phyloP scores from a whole-genome alignment of 2,113 vertebrate genomes.

The Grallaria varia region DNA sequence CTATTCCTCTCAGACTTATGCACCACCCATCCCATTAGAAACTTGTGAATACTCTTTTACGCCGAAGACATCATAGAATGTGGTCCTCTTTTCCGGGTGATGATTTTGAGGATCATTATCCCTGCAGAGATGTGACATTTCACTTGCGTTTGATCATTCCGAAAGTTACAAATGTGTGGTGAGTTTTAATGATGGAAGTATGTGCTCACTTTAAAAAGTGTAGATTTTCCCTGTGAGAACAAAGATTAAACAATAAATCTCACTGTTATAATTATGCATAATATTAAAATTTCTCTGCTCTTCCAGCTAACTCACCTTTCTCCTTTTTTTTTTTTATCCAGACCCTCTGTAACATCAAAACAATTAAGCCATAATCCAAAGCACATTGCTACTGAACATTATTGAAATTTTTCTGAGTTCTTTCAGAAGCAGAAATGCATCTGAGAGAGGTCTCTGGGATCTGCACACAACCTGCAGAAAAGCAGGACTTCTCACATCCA shows the following conservation, averaged over 20 bases:
- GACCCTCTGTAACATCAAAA: not conserved
- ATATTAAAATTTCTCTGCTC: not conserved
- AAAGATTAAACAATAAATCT: not conserved
- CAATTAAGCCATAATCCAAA: not conserved
- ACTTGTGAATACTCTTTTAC: not conserved
- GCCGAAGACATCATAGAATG: not conserved
- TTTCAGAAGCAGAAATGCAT: not conserved
- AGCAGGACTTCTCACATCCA: not conserved
- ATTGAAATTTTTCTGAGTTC: not conserved
- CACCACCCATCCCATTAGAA: not conserved
- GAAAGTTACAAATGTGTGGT: not conserved
- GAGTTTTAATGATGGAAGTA: not conserved
- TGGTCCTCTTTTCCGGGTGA: not conserved
- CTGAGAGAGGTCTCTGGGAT: not conserved
- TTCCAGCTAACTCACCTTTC: not conserved
- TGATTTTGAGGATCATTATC: not conserved
- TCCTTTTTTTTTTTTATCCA: not conserved
- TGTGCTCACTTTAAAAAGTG: not conserved
- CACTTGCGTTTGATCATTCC: not conserved
- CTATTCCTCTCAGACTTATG: not conserved
- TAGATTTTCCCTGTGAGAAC: not conserved
- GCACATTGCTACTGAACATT: not conserved
- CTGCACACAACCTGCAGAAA: not conserved
- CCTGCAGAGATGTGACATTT: not conserved
- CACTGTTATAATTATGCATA: not conserved